Percentiles rank a stretch among this genome's conserved stretches.
phyloP scores from a whole-genome alignment of 2,888 invertebrate genomes.

The Hymenopus coronatus region DNA sequence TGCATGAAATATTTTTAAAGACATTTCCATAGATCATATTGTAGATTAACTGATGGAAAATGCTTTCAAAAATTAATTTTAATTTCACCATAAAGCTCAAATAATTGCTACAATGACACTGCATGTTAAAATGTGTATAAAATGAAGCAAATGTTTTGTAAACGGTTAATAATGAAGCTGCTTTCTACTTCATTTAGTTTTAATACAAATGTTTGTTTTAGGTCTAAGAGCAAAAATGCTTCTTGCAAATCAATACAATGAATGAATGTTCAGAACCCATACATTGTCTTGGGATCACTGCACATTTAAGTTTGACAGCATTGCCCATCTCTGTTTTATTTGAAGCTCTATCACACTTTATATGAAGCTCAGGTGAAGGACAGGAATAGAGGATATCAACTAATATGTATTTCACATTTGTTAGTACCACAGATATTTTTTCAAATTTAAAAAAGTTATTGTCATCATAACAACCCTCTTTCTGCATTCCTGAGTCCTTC shows the following conservation, averaged over 20 bases:
- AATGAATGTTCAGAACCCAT: neutral
- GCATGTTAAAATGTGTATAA: too few species aligned
- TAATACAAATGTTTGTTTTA: neutral
- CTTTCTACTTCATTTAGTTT: neutral
- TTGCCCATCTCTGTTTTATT: neutral
- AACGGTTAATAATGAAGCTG: neutral
- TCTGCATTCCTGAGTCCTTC: constrained; percentile 6
- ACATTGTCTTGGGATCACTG: neutral
- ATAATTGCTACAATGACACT: too few species aligned
- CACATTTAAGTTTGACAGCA: neutral
- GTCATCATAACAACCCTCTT: neutral
- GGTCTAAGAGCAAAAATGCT: neutral
- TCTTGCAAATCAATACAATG: neutral
- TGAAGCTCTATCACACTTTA: neutral
- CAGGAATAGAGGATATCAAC: neutral
- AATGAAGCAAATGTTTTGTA: too few species aligned
- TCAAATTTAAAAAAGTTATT: constrained; percentile 10
- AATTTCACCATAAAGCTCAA: too few species aligned
- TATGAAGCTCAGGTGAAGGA: neutral
- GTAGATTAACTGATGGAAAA: too few species aligned
- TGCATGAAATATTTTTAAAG: too few species aligned
- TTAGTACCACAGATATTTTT: neutral
- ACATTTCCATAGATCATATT: too few species aligned
- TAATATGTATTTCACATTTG: neutral
- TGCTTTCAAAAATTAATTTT: too few species aligned